Evolutionary conservation across 2,113 vertebrate species (phyloP).

Genomic region (Litocranius walleri): DNA sequence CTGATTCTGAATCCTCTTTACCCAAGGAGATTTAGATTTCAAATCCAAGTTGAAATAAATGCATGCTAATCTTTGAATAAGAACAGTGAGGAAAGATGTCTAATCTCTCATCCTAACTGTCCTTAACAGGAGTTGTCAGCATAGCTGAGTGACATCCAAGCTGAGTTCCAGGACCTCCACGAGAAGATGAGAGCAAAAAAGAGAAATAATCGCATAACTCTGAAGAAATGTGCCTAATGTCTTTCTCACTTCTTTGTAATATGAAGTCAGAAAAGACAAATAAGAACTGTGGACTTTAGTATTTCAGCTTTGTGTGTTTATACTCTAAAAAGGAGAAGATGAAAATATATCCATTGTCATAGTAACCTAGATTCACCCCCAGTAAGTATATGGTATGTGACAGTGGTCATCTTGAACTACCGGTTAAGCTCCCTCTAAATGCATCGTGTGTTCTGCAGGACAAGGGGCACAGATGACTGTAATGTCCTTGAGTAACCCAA

Average conservation of each 20-base stretch:
- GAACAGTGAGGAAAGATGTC: not conserved
- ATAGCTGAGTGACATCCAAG: not conserved
- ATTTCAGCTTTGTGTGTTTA: not conserved
- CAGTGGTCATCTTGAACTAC: constrained; percentile 8
- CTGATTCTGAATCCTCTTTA: not conserved
- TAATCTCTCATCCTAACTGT: not conserved
- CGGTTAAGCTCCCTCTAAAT: not conserved
- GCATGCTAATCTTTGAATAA: not conserved
- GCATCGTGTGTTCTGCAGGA: not conserved
- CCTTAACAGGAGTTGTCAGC: not conserved
- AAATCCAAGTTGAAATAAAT: not conserved
- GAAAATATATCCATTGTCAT: constrained; percentile 42
- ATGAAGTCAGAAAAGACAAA: constrained; percentile 22
- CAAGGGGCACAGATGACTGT: not conserved
- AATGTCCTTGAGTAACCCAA: not conserved
- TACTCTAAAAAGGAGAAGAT: not conserved
- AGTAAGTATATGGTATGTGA: not conserved
- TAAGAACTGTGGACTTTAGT: not conserved
- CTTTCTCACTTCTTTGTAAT: not conserved
- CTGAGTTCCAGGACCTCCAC: not conserved
- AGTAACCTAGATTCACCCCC: constrained; percentile 16
- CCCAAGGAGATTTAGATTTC: not conserved
- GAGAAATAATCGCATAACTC: accelerated
- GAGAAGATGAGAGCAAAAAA: not conserved
- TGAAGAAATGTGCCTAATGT: not conserved